Conservation (phyloP, 2,888 invertebrate species). For the Cyaniris semiargus region DNA sequence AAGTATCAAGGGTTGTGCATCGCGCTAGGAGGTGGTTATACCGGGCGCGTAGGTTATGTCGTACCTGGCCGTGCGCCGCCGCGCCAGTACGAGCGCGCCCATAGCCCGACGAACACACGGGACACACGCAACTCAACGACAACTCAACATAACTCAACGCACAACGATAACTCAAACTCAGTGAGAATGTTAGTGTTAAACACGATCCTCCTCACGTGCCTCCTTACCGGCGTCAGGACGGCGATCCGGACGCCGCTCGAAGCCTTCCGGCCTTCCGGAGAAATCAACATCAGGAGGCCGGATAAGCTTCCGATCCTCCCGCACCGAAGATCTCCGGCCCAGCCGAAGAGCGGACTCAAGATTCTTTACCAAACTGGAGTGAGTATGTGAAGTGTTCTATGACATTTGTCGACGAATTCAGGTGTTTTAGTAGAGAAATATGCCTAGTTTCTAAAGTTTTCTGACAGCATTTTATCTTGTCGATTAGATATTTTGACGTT, state of each 20-base stretch:
- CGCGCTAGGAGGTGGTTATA: constrained; percentile 71
- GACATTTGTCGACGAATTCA: background rate
- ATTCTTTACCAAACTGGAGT: constrained; percentile 88
- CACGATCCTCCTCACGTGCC: constrained; percentile 63
- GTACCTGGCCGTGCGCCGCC: constrained; percentile 71
- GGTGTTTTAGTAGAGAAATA: background rate
- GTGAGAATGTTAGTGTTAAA: constrained; percentile 70
- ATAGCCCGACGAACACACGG: constrained; percentile 60
- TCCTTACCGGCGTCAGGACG: constrained; percentile 61
- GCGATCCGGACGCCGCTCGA: constrained; percentile 79
- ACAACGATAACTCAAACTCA: constrained; percentile 43
- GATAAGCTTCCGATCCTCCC: constrained; percentile 69
- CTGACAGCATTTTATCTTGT: background rate
- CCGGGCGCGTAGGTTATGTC: constrained; percentile 75
- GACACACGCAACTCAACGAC: background rate
- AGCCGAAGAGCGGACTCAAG: constrained; percentile 78
- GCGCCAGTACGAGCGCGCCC: constrained; percentile 67
- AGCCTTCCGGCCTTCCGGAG: constrained; percentile 75
- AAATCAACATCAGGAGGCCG: constrained; percentile 72
- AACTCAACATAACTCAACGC: background rate
- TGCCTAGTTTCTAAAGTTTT: background rate
- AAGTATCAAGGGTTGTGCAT: constrained; percentile 60
- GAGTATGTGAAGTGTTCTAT: constrained; percentile 59
- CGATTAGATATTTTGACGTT: too few relatives aligned
- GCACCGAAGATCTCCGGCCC: constrained; percentile 75